A percentile compares a stretch with the other conserved stretches of the same genome.
phyloP scores from a whole-genome alignment of 2,888 invertebrate genomes.

The Drosophila nigricruria region DNA sequence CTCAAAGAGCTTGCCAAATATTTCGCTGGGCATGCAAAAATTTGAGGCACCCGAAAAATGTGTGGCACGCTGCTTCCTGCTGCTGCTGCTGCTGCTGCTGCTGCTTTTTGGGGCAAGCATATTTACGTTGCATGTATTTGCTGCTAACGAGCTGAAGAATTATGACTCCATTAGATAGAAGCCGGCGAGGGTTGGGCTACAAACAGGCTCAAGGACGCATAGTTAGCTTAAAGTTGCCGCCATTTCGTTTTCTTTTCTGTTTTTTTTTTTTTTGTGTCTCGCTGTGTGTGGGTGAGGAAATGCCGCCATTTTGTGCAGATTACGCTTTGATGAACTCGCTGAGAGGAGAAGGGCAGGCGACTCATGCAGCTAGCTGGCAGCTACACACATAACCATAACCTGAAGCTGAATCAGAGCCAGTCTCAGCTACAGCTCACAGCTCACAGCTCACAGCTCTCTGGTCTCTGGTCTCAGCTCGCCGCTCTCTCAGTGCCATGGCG shows the following conservation, averaged over 20 bases:
- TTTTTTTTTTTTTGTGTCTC: neutral
- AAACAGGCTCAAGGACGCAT: slow-evolving; percentile 44
- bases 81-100: neutral
- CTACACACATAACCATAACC: slow-evolving; percentile 35
- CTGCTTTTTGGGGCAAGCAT: slow-evolving; percentile 58
- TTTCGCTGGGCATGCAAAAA: slow-evolving; percentile 58
- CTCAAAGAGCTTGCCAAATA: neutral
- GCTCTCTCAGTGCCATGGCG: slow-evolving; percentile 33
- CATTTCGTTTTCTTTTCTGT: slow-evolving; percentile 20
- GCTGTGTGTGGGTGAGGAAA: slow-evolving; percentile 53
- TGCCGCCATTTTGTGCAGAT: slow-evolving; percentile 78
- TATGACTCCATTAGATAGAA: slow-evolving; percentile 75
- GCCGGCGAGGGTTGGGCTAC: slow-evolving; percentile 21
- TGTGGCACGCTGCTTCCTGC: slow-evolving; percentile 55
- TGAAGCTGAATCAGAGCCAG: slow-evolving; percentile 12
- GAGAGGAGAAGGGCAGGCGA: slow-evolving; percentile 26
- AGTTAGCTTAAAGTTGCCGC: slow-evolving; percentile 75
- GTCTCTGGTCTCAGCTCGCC: neutral
- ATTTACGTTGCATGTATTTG: slow-evolving; percentile 74
- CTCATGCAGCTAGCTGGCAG: slow-evolving; percentile 5
- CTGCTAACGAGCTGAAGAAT: slow-evolving; percentile 80
- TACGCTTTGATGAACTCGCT: slow-evolving; percentile 76
- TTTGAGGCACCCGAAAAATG: slow-evolving; percentile 66
- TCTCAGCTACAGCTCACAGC: slow-evolving; percentile 21
- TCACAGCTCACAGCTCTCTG: slow-evolving; percentile 4